phyloP scores from a whole-genome alignment of 2,113 vertebrate genomes.

The Barnardius zonarius region DNA sequence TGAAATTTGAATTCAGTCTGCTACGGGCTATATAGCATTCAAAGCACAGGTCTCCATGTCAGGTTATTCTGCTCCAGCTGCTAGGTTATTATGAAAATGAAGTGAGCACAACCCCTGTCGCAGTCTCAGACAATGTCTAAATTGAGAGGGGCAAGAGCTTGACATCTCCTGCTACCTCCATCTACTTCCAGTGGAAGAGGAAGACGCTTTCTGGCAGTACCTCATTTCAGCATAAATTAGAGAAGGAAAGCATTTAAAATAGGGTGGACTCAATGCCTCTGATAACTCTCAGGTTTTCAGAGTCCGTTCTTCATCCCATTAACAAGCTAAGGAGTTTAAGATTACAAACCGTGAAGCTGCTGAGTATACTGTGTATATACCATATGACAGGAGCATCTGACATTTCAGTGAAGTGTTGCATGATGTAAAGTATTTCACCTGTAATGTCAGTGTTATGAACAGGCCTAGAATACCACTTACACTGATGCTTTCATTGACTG shows the following conservation, averaged over 20 bases:
- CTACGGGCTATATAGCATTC: neutral
- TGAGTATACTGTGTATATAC: neutral
- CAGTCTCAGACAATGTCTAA: neutral
- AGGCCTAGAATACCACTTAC: neutral
- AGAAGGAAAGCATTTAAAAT: neutral
- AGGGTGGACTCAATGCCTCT: neutral
- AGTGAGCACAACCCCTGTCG: neutral
- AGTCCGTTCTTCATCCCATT: neutral
- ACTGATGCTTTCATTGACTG: neutral
- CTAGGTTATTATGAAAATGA: neutral
- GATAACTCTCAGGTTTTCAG: neutral
- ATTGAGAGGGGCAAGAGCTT: neutral
- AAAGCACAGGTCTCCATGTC: neutral
- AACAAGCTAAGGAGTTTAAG: neutral
- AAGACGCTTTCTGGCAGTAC: neutral
- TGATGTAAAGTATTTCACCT: neutral
- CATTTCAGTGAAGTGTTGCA: neutral
- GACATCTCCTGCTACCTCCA: neutral
- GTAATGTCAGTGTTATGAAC: neutral
- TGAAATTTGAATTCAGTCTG: neutral
- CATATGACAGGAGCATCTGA: rapidly evolving
- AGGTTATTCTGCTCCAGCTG: neutral
- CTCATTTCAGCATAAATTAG: neutral
- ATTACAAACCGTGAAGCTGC: neutral
- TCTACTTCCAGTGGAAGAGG: neutral